Conservation (phyloP, 2,113 vertebrate species). For the Bungarus multicinctus region DNA sequence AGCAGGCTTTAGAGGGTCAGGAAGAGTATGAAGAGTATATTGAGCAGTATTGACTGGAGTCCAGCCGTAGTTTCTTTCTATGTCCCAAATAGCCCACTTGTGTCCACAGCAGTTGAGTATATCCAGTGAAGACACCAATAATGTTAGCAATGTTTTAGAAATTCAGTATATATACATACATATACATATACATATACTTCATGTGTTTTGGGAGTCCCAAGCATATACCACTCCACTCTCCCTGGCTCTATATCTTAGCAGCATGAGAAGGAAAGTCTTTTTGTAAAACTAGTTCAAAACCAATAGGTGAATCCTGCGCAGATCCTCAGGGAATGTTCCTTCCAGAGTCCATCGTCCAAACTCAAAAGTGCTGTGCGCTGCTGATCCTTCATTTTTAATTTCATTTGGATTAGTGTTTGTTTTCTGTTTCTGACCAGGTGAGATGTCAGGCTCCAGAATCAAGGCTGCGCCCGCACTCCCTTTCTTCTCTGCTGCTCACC, state of each 20-base stretch:
- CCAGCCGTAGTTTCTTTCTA: constrained; percentile 66
- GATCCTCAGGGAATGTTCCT: constrained; percentile 88
- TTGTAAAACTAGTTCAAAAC: constrained; percentile 74
- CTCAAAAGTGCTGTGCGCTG: constrained; percentile 96
- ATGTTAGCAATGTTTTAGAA: constrained; percentile 80
- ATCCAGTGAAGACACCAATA: constrained; percentile 83
- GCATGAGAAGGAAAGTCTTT: constrained; percentile 74
- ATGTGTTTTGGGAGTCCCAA: constrained; percentile 78
- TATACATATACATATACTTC: constrained; percentile 65
- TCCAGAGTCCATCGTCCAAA: constrained; percentile 81
- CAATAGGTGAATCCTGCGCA: constrained; percentile 73
- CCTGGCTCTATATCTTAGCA: constrained; percentile 81
- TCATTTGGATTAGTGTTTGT: constrained; percentile 74
- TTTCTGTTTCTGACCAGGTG: constrained; percentile 59
- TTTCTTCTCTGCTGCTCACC: constrained; percentile 82
- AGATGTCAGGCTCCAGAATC: constrained; percentile 75
- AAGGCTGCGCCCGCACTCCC: constrained; percentile 66
- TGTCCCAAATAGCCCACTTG: constrained; percentile 69
- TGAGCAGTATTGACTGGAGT: constrained; percentile 63
- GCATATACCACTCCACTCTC: constrained; percentile 79
- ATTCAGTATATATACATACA: constrained; percentile 70
- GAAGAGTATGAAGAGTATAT: constrained; percentile 63
- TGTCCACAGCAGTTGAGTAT: constrained; percentile 81
- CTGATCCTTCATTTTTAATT: constrained; percentile 88
- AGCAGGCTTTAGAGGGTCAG: constrained; percentile 62